Conservation (phyloP, 1,140 invertebrate genomes). For the Lepidurus packardi region DNA sequence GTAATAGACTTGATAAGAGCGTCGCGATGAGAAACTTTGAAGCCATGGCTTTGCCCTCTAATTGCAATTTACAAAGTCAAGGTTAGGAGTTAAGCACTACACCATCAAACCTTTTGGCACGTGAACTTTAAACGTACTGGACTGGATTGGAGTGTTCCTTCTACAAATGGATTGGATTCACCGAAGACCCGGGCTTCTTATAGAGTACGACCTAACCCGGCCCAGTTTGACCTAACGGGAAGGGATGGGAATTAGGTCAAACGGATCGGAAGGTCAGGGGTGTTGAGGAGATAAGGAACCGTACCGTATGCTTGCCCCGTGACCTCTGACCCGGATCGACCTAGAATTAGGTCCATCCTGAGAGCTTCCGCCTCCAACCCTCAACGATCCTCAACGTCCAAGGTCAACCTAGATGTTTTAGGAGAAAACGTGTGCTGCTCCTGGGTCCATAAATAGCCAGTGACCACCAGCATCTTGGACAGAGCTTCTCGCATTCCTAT, state of each 20-base stretch:
- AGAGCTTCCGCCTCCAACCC: neutral
- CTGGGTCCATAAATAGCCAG: neutral
- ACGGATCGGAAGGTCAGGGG: neutral
- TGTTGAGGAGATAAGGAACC: neutral
- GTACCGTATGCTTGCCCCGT: constrained; percentile 1
- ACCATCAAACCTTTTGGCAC: too few species aligned
- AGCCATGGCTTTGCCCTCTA: neutral
- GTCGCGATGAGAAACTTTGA: neutral
- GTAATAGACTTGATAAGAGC: neutral
- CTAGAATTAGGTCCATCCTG: neutral
- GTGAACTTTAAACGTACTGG: neutral
- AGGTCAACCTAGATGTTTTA: neutral
- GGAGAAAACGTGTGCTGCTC: neutral
- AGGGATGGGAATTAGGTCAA: neutral
- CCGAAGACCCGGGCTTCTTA: neutral
- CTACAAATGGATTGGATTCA: neutral
- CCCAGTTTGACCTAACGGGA: neutral
- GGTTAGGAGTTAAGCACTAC: too few species aligned
- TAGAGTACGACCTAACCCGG: neutral
- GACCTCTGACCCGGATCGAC: neutral
- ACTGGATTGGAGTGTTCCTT: neutral
- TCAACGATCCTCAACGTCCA: neutral
- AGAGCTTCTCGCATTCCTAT: neutral
- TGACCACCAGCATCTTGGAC: neutral
- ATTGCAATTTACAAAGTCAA: too few species aligned